A percentile compares a stretch with the other conserved stretches of the same genome.
These are phyloP conservation scores for Tolmerus cingulatus DNA, from an alignment of 2,888 invertebrate species.

Conservation along the genomic window DNA sequence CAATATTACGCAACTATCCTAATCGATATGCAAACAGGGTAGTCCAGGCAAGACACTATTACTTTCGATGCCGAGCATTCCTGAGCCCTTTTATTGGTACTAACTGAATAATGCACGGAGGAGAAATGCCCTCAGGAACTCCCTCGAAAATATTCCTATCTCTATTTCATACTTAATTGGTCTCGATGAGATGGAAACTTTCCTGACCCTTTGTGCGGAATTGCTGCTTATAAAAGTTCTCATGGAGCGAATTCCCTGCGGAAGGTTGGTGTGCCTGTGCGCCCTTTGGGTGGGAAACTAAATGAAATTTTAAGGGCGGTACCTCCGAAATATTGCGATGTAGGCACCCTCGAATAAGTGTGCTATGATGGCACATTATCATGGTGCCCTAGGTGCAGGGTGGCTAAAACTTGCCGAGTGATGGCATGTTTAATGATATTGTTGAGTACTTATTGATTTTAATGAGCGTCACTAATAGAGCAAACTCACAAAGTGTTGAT, in stretches of 20 bases:
- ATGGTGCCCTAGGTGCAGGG: not conserved
- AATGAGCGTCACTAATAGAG: not conserved
- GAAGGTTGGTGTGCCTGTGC: not conserved
- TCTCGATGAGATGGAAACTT: not conserved
- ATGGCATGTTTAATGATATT: not conserved
- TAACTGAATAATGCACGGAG: not conserved
- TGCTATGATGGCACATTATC: not conserved
- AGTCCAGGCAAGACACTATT: not conserved
- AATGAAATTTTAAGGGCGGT: not conserved
- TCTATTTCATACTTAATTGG: not conserved
- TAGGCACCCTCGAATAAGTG: not conserved
- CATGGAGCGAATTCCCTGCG: not conserved
- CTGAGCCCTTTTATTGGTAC: not conserved
- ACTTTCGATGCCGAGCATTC: not conserved
- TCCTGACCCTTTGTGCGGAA: not conserved
- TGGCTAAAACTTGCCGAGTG: not conserved
- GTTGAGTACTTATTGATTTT: not conserved
- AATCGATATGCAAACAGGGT: not conserved
- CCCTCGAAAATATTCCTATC: not conserved
- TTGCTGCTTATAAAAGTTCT: not conserved
- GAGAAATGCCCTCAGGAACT: not conserved
- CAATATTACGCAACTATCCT: not conserved
- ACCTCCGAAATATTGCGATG: not conserved
- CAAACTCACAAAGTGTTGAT: not conserved
- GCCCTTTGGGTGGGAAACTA: not conserved